Evolutionary conservation across 1,140 invertebrate species (phyloP), one percentile per base, ranked within the genome.

Genomic region (Cydia splendana): DNA sequence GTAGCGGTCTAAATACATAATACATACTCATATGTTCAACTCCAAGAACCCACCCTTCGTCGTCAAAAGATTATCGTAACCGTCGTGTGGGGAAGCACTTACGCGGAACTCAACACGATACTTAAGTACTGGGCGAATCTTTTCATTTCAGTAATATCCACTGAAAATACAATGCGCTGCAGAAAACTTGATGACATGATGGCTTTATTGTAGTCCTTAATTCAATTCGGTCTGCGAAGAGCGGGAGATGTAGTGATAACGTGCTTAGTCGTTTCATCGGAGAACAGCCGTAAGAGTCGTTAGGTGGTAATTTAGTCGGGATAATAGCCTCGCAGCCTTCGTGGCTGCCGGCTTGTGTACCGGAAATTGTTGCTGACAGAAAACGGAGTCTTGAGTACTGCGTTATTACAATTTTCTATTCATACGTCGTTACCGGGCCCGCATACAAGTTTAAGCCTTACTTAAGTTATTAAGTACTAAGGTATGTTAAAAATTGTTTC

Each of bases 211-310:
- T 51, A 51, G 48, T 51, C 48, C 48, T 51, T 51, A 51, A 51
- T 51, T 51, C 48, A 51, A 51, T 51, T 51, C 48, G 48, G 48
- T 51, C 48, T 13, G 48, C 48, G 48, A 62, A 62, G 57, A 62
- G 20, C 57, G 57, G 57, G 57, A 62, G 57, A 62, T 24, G 57
- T 62, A 62, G 57, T 62, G 20, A 24, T 62, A 62, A 62, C 57
- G 20, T 24, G 10, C 57, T 62, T 62, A 24, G 57, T 62, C 18
- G 57, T 62, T 62, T 62, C 7, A 62, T 62, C 57, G 18, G 57
- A 62, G 57, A 62, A 12, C 57, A 62, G 57, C 20, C 57, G 57
- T 62, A 62, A 62, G 57, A 62, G 57, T 62, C 57, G 57, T 62
- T 62, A 62, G 57, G 57, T 62, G 57, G 57, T 62, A 62, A 62